A percentile compares a stretch with the other conserved stretches of the same genome.
Conservation (phyloP, 2,113 vertebrate species). For the Epinephelus lanceolatus region DNA sequence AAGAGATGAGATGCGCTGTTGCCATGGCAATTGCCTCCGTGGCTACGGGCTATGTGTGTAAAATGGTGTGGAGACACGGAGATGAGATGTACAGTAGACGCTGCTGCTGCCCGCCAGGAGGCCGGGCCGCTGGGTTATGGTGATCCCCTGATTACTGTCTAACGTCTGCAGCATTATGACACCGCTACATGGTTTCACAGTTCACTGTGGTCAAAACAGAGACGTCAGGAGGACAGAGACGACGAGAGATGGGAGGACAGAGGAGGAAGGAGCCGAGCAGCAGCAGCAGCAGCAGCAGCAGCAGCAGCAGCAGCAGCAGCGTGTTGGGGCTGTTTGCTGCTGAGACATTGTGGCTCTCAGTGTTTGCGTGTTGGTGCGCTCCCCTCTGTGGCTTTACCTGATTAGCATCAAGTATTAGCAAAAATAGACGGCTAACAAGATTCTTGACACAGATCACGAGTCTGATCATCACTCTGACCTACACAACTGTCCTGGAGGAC, state of each 20-base stretch:
- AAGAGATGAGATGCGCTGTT: constrained; percentile 59
- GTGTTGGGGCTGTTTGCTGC: background rate
- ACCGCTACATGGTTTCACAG: background rate
- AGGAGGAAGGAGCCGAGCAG: background rate
- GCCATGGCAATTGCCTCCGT: constrained; percentile 65
- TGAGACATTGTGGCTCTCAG: too few relatives aligned
- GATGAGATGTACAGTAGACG: constrained; percentile 20
- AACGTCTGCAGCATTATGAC: background rate
- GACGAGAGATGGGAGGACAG: too few relatives aligned
- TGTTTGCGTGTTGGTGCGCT: background rate
- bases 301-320: background rate
- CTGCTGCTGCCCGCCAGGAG: background rate
- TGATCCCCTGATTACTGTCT: background rate
- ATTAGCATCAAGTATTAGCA: constrained; percentile 56
- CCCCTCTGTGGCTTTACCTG: constrained; percentile 13
- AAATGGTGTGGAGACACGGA: constrained; percentile 18
- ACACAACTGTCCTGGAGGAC: background rate
- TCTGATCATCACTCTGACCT: background rate
- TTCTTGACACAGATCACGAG: background rate
- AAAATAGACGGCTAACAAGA: constrained; percentile 68
- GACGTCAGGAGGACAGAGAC: background rate
- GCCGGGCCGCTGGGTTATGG: background rate
- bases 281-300: too few relatives aligned
- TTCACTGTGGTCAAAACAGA: background rate
- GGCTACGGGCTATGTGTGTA: constrained; percentile 22